Percentiles rank a stretch among this genome's conserved stretches.
Evolutionary conservation across 2,113 vertebrate species (phyloP).

Genomic region (Rhipidura dahli): DNA sequence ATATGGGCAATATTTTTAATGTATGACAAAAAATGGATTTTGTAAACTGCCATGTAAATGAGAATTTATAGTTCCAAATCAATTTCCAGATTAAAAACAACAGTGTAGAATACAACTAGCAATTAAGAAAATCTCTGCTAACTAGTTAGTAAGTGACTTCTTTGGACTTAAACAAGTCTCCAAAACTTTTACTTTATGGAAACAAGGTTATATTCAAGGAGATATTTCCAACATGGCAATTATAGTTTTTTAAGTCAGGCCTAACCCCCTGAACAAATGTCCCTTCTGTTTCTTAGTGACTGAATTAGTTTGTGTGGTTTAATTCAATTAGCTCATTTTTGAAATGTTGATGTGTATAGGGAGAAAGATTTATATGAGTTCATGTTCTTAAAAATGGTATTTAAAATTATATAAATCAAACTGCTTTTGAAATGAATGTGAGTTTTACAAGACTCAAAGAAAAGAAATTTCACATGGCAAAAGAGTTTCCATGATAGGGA

Average conservation of each 20-base stretch:
- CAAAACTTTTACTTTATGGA: not conserved
- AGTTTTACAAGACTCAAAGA: not conserved
- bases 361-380: not conserved
- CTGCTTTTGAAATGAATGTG: not conserved
- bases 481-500: not conserved
- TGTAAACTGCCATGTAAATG: not conserved
- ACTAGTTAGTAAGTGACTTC: not conserved
- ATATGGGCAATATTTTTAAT: not conserved
- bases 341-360: not conserved
- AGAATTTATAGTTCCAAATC: not conserved
- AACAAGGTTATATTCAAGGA: not conserved
- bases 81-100: not conserved
- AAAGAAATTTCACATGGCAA: not conserved
- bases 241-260: not conserved
- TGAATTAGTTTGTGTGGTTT: not conserved
- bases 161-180: not conserved
- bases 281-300: not conserved
- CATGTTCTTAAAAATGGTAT: not conserved
- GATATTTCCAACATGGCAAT: not conserved
- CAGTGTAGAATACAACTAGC: not conserved
- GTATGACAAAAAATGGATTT: not conserved
- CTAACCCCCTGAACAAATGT: not conserved
- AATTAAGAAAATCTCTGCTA: not conserved
- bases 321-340: not conserved
- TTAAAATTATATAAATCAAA: not conserved